Evolutionary conservation across 2,113 vertebrate genomes (phyloP), one percentile per base, ranked within the genome.

Genomic region (Sander vitreus): DNA sequence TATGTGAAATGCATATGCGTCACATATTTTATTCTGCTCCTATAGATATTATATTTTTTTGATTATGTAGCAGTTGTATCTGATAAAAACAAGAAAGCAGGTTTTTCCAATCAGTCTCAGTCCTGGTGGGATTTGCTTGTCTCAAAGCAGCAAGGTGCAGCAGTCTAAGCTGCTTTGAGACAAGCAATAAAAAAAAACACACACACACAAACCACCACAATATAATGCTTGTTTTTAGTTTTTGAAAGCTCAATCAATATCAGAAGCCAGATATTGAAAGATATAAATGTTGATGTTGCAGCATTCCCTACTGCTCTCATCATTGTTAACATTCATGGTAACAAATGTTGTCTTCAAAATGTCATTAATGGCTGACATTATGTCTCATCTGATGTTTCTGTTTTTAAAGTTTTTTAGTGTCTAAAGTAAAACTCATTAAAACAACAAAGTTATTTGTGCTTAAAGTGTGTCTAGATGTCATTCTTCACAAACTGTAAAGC

Each of bases 211-310:
- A 69, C 36, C 25, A 48, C 45, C 3, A 62, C 33, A 68, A 18
- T n/a, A 39, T 54, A n/a, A 73, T 47, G 65, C 21, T 30, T 64
- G 25, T 27, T 36, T 75, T 54, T 39, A 30, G 9, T 76, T 47
- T 66, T n/a, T 54, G 48, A 77, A 80, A 77, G 33, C 73, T 83
- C 64, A 43, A 70, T 75, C 69, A 76, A 13, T 70, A 33, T 73
- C 58, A 39, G 23, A 78, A 68, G n/a, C n/a, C 67, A 71, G 54
- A 72, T 55, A 65, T 47, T 80, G 19, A 73, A 75, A 57, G 45
- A 80, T 70, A 57, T 51, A 18, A 71, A 73, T 87, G 75, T 59
- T 84, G 78, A 81, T 88, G 64, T 55, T 67, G 74, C 39, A 54
- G 27, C 23, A 30, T 74, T 81, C 50, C 58, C 64, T 15, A 53